Conservation (phyloP, 1,140 invertebrate species). For the Aphaenogaster floridana region DNA sequence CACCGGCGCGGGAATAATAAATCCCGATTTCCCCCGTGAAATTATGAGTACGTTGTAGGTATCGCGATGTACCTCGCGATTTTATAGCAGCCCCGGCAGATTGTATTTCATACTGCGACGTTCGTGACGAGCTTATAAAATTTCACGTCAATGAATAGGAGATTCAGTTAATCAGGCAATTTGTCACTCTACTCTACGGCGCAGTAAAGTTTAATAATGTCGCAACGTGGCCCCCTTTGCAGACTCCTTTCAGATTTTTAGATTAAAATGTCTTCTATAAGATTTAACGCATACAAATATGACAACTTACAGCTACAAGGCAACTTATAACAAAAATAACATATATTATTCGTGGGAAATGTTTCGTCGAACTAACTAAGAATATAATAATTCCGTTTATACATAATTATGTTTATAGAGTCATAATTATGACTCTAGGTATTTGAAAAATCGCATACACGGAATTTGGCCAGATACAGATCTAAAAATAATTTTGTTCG, state of each 20-base stretch:
- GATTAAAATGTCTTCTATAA: background rate
- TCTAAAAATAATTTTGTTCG: no score
- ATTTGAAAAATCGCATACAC: background rate
- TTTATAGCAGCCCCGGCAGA: background rate
- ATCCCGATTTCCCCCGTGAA: background rate
- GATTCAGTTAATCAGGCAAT: background rate
- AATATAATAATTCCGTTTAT: background rate
- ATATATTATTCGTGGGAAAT: background rate
- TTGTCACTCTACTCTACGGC: background rate
- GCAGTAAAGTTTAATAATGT: background rate
- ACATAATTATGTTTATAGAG: background rate
- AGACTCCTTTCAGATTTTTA: background rate
- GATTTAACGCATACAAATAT: background rate
- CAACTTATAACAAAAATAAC: background rate
- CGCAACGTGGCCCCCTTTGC: background rate
- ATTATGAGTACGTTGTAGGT: background rate
- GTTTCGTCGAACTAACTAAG: background rate
- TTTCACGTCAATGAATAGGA: constrained; percentile 21
- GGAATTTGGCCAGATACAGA: no score
- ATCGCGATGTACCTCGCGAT: background rate
- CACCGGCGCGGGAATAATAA: constrained; percentile 17
- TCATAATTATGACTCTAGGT: background rate
- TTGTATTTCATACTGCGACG: background rate
- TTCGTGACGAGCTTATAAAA: constrained; percentile 28
- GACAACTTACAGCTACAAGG: background rate